Conservation (phyloP, 2,888 invertebrate species). For the Aricia artaxerxes region DNA sequence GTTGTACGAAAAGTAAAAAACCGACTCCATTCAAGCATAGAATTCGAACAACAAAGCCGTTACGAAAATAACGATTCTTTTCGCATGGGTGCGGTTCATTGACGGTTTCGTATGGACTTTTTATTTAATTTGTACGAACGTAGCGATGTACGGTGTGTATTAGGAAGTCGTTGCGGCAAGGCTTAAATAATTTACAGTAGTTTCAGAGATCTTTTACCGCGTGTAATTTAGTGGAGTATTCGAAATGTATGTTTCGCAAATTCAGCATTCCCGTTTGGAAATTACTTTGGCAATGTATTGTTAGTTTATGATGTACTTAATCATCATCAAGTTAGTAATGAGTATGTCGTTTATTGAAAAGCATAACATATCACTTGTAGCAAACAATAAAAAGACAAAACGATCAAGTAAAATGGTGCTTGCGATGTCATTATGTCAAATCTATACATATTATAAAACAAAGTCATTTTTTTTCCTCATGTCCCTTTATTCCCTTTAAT, state of each 20-base stretch:
- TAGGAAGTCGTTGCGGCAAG: not conserved
- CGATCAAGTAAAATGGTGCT: too few relatives aligned
- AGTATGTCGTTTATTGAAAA: too few relatives aligned
- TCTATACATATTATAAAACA: too few relatives aligned
- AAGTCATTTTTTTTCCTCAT: too few relatives aligned
- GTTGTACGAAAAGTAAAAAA: conserved; percentile 46
- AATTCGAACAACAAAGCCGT: conserved; percentile 29
- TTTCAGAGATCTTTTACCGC: conserved; percentile 17
- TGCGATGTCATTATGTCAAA: too few relatives aligned
- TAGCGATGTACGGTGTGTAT: not conserved
- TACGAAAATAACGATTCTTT: not conserved
- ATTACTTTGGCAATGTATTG: not conserved
- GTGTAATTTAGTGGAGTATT: conserved; percentile 21
- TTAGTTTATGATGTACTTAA: not conserved
- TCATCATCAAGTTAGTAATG: too few relatives aligned
- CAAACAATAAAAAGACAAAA: too few relatives aligned
- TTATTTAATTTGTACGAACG: not conserved
- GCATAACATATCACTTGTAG: too few relatives aligned
- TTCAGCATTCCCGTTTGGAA: not conserved
- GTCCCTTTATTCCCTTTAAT: too few relatives aligned
- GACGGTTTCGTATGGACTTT: not conserved
- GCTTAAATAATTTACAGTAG: conserved; percentile 24
- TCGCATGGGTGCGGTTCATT: not conserved
- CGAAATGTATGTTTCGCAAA: conserved; percentile 25
- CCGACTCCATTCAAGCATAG: conserved; percentile 39